Evolutionary conservation across 2,888 invertebrate species (phyloP).

Genomic region (Anagyrus pseudococci): DNA sequence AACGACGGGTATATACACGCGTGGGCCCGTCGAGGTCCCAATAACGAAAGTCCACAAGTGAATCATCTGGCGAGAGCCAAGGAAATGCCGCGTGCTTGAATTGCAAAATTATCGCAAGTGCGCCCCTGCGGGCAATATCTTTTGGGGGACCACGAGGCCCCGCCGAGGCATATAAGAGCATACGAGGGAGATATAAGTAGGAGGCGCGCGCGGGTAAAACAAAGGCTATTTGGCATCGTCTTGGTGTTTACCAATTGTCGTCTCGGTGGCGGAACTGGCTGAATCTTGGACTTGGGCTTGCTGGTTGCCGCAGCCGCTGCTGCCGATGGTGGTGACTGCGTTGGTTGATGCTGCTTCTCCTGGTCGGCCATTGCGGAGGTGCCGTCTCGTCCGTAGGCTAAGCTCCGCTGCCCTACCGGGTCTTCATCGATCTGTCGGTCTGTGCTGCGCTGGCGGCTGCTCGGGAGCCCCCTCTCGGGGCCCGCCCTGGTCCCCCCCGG

Average conservation of each 20-base stretch:
- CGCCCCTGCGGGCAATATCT: no score
- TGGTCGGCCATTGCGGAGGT: slow-evolving; percentile 59
- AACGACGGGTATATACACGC: no score
- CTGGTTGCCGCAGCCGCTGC: slow-evolving; percentile 15
- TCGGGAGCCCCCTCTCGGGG: not conserved
- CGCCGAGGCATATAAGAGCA: not conserved
- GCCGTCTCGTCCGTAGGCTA: slow-evolving; percentile 53
- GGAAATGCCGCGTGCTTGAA: no score
- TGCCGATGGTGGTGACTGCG: not conserved
- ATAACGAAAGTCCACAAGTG: no score
- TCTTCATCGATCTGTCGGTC: slow-evolving; percentile 47
- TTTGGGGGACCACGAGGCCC: not conserved
- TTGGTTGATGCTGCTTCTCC: slow-evolving; percentile 22
- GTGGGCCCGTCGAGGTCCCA: no score
- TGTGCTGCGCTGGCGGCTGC: not conserved
- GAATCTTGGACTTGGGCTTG: not conserved
- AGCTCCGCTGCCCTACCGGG: slow-evolving; percentile 43
- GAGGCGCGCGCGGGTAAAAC: not conserved
- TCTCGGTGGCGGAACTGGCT: slow-evolving; percentile 48
- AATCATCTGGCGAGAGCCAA: no score
- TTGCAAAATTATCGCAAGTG: no score
- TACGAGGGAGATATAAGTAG: not conserved
- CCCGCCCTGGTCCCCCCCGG: not conserved
- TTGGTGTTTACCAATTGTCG: slow-evolving; percentile 58
- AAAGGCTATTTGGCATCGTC: not conserved